These are phyloP conservation scores for Anagrus nilaparvatae DNA, from an alignment of 1,140 invertebrate genomes.

Conservation along the genomic window DNA sequence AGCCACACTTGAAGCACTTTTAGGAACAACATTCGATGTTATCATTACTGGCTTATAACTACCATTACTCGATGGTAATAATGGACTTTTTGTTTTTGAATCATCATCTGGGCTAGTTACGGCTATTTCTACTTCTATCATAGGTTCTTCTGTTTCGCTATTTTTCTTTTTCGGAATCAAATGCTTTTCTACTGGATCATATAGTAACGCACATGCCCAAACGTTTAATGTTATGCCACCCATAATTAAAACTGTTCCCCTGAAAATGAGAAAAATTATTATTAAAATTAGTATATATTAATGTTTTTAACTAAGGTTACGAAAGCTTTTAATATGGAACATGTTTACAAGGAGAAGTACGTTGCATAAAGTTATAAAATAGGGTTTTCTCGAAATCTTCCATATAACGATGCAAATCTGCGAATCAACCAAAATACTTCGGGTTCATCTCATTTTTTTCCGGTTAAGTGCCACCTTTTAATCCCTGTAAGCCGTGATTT, in stretches of 20 bases:
- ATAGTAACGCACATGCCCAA: conserved; percentile 71
- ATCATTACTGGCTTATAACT: background rate
- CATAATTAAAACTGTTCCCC: conserved; percentile 70
- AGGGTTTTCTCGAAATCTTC: no score
- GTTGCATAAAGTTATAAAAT: no score
- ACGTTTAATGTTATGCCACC: conserved; percentile 74
- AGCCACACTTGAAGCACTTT: conserved; percentile 47
- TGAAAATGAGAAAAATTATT: conserved; percentile 40
- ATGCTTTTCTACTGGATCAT: conserved; percentile 72
- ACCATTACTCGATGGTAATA: background rate
- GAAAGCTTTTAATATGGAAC: no score
- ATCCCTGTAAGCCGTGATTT: no score
- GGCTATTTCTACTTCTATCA: conserved; percentile 16
- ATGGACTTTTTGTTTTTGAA: background rate
- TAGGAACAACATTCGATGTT: conserved; percentile 29
- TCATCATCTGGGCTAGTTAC: conserved; percentile 8
- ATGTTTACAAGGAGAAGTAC: no score
- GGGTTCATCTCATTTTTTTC: no score
- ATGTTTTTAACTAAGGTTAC: no score
- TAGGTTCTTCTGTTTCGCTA: conserved; percentile 27
- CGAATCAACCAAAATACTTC: no score
- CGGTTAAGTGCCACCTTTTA: no score
- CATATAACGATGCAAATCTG: no score
- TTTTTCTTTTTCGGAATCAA: conserved; percentile 42
- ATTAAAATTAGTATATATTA: no score